Base-by-base conservation (phyloP, 2,797 vertebrate species). In the Nannoperca obscura region DNA sequence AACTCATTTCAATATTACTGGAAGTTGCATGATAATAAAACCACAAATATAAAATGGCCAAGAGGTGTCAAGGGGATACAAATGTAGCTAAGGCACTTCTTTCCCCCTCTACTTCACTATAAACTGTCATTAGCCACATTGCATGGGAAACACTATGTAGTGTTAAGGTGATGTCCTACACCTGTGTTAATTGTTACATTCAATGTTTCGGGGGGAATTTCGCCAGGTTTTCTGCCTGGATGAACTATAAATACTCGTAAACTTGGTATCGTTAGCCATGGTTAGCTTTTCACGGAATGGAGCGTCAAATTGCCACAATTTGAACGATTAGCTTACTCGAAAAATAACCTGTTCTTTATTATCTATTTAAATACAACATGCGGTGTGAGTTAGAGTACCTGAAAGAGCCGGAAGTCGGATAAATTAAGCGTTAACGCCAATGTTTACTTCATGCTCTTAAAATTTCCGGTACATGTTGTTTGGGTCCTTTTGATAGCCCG, bases 371-470 rank as follows among this genome's bases (percentile, higher is more conserved):
- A 40, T 17, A 63, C 27, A 47, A 5, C 36, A 47, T 8, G 0
- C 0, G 10, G 27, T 47, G 46, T 42, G 7, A 8, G 8, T 59
- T 11, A 13, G 2, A 84, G 19, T 94, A 94, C 93, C 94, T 94
- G 83, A 53, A 76, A 36, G 27, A 77, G 71, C 38, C 78, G 19
- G 15, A 80, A 83, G 54, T 78, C 5, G 12, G n/a, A 78, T 6
- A 83, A 73, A 72, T 64, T 82, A 19, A 75, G 66, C 22, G 36
- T 81, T 59, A 67, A 81, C 10, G 53, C 55, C 67, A 86, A 80
- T 89, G 79, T 92, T 93, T 93, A 93, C 88, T 91, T 92, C 90
- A 83, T 86, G 10, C 78, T 76, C 64, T 76, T 49, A 62, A 79
- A 49, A 78, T 34, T 92, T 93, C 93, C 92, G 89, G 89, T 84